Base-by-base conservation (phyloP, 2,797 vertebrate genomes). In the Lateolabrax maculatus region DNA sequence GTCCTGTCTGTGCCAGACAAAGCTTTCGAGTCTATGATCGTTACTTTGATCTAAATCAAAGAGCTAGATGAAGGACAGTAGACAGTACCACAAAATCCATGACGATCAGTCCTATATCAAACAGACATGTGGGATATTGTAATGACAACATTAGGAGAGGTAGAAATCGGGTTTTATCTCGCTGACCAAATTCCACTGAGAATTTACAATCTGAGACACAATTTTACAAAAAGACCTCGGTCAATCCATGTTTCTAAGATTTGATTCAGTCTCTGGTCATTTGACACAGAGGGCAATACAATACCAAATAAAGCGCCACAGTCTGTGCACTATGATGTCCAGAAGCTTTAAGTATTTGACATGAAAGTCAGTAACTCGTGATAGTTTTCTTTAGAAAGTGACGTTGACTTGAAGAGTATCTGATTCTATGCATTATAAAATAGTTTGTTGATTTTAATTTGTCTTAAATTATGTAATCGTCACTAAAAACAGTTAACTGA, bases 41-140 rank as follows among this genome's bases (percentile, higher is more conserved):
- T 41, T 70, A 18, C 65, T 82, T 84, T 87, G 55, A 81, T 86
- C 67, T 5, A 57, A 74, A 66, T 60, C 29, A 77, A 81, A 85
- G 67, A 78, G 62, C 13, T 0, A 55, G 18, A 70, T 61, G 57
- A 77, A 68, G 58, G 55, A 53, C 36, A 68, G 71, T 0, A 44
- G 25, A 79, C 23, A 21, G 21, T 56, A 61, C 8, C n/a, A 69
- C 18, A 61, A 55, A 75, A 69, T 27, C 15, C 58, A 43, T 12
- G 6, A 60, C 5, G 9, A 51, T 65, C 34, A 51, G 25, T 64
- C 16, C 23, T 21, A 58, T 39, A 48, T 44, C 52, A 16, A n/a
- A 68, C 29, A 63, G 41, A 69, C 41, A 57, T 16, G 56, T 83
- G n/a, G 1, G n/a, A 11, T 41, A 60, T 69, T 70, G 57, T 57